Conservation (phyloP, 2,888 invertebrate genomes). For the Luffia ferchaultella region DNA sequence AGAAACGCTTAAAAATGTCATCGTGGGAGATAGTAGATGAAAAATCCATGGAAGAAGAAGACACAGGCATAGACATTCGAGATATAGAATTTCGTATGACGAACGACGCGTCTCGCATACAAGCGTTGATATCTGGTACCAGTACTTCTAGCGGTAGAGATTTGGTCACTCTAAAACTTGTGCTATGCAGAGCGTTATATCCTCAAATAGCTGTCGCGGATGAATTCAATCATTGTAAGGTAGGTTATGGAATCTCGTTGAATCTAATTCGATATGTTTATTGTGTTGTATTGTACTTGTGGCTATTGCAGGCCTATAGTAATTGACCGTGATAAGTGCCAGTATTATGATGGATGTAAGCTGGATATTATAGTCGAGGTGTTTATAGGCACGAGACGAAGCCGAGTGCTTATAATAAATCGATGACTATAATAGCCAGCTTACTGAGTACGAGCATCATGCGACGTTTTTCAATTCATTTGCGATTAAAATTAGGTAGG, state of each 20-base stretch:
- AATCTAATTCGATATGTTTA: background rate
- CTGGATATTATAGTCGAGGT: no score
- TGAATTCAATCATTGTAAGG: conserved; percentile 91
- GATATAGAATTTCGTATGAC: conserved; percentile 88
- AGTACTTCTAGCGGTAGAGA: conserved; percentile 44
- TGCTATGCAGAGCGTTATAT: conserved; percentile 92
- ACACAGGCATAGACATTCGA: conserved; percentile 73
- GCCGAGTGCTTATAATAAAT: no score
- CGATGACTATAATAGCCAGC: no score
- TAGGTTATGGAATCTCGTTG: conserved; percentile 23
- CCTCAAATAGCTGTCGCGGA: conserved; percentile 96
- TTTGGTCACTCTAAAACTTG: conserved; percentile 53
- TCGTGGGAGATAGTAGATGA: conserved; percentile 73
- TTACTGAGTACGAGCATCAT: no score
- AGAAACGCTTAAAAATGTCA: conserved; percentile 79
- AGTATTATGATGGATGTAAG: no score
- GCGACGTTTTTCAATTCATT: no score
- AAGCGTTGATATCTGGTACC: conserved; percentile 53
- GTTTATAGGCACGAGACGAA: no score
- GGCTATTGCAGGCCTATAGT: no score
- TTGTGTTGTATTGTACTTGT: no score
- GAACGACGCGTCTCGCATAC: conserved; percentile 77
- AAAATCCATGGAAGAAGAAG: conserved; percentile 57
- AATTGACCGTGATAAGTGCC: no score
- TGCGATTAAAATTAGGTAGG: no score